A percentile compares a stretch with the other conserved stretches of the same genome.
Conservation (phyloP, 2,113 vertebrate species). For the Hippolais icterina region DNA sequence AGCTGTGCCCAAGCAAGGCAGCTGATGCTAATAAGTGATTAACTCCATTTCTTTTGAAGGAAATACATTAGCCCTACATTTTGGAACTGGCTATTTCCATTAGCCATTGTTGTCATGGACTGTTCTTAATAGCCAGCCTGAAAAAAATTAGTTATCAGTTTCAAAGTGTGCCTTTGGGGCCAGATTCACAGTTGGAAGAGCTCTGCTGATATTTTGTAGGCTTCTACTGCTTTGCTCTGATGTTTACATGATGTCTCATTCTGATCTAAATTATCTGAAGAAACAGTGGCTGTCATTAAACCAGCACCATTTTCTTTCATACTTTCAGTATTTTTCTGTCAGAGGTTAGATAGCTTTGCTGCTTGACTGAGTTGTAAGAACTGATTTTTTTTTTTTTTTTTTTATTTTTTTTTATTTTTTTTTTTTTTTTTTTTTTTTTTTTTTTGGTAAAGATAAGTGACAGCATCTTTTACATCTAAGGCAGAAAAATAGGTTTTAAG, state of each 20-base stretch:
- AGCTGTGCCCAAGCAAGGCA: neutral
- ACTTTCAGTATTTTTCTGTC: slow-evolving; percentile 7
- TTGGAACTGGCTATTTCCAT: neutral
- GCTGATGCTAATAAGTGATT: neutral
- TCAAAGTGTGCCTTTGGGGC: slow-evolving; percentile 12
- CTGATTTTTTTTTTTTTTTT: neutral
- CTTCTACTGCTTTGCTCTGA: neutral
- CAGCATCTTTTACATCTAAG: neutral
- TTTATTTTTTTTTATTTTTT: neutral
- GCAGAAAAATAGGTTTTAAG: neutral
- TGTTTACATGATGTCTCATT: slow-evolving; percentile 26
- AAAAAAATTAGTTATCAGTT: neutral
- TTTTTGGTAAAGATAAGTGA: neutral
- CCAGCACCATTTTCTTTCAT: neutral
- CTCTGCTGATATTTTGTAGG: neutral
- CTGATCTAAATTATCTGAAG: slow-evolving; percentile 35
- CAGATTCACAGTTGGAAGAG: neutral
- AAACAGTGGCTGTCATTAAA: neutral
- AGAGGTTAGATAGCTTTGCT: neutral
- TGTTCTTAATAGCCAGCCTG: slow-evolving; percentile 3
- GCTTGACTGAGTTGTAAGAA: neutral
- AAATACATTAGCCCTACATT: neutral
- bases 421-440: neutral
- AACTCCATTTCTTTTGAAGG: neutral
- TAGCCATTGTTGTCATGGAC: neutral